Evolutionary conservation across 2,113 vertebrate genomes (phyloP).

Genomic region (Cyanoliseus patagonus): DNA sequence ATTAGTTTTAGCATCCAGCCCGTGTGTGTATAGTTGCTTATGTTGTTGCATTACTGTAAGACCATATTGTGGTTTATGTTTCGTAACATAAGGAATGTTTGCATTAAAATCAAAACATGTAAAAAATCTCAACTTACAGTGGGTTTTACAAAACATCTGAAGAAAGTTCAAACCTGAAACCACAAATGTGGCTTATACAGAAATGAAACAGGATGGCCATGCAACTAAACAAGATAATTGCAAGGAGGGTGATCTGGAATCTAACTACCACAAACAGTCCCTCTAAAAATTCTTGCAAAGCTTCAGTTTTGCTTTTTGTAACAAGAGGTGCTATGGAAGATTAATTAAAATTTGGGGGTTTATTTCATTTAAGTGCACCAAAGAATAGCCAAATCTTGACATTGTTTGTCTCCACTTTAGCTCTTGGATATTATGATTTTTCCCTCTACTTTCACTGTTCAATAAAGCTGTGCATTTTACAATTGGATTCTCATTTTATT

Average conservation of each 20-base stretch:
- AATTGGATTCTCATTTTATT: background rate
- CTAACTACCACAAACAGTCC: background rate
- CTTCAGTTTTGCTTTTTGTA: background rate
- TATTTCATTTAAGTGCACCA: background rate
- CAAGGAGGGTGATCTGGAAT: background rate
- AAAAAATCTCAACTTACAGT: background rate
- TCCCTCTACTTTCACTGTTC: background rate
- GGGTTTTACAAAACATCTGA: background rate
- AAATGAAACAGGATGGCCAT: background rate
- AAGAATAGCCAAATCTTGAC: background rate
- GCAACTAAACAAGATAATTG: background rate
- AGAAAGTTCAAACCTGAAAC: background rate
- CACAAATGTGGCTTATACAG: background rate
- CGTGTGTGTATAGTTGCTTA: background rate
- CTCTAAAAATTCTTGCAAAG: background rate
- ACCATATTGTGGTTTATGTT: background rate
- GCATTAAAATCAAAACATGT: background rate
- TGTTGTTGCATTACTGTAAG: background rate
- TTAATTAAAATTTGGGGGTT: background rate
- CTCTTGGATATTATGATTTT: background rate
- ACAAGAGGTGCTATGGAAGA: background rate
- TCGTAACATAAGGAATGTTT: background rate
- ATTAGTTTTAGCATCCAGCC: background rate
- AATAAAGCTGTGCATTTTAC: background rate
- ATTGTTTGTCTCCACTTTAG: background rate